Evolutionary conservation across 1,140 invertebrate genomes (phyloP).

Genomic region (Wasmannia auropunctata): DNA sequence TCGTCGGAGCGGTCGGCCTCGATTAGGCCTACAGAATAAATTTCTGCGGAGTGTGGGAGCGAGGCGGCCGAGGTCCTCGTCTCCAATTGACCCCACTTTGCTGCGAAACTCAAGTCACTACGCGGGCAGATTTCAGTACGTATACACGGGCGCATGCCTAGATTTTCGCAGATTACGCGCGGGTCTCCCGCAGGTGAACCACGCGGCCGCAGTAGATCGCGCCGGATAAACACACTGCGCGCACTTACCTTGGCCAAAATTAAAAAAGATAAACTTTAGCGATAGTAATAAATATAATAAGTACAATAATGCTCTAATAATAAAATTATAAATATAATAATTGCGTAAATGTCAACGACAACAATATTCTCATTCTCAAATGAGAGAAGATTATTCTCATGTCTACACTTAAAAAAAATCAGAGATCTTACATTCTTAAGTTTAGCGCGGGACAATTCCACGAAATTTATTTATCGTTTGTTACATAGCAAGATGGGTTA

Average conservation of each 20-base stretch:
- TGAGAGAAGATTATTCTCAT: not conserved
- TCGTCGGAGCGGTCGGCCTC: slow-evolving; percentile 70
- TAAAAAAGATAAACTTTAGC: not conserved
- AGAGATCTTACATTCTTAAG: not conserved
- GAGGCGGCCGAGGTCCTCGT: slow-evolving; percentile 71
- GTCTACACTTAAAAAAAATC: not conserved
- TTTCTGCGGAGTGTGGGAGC: slow-evolving; percentile 78
- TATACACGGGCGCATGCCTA: slow-evolving; percentile 62
- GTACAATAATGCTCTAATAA: not conserved
- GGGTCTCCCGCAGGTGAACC: slow-evolving; percentile 56
- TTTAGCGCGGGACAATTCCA: not conserved
- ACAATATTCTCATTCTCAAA: not conserved
- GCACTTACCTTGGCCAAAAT: not conserved
- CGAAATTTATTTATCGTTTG: not conserved
- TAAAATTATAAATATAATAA: not conserved
- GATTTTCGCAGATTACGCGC: slow-evolving; percentile 72
- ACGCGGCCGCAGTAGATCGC: slow-evolving; percentile 10
- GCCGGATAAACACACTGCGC: slow-evolving; percentile 1
- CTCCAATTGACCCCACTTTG: slow-evolving; percentile 79
- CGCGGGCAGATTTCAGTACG: slow-evolving; percentile 73
- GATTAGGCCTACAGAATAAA: slow-evolving; percentile 74
- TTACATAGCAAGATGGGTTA: not conserved
- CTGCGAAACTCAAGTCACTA: slow-evolving; percentile 65
- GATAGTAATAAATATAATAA: slow-evolving; percentile 10
- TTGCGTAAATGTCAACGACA: not conserved